Evolutionary conservation across 2,113 vertebrate genomes (phyloP).

Genomic region (Spermophilus dauricus): DNA sequence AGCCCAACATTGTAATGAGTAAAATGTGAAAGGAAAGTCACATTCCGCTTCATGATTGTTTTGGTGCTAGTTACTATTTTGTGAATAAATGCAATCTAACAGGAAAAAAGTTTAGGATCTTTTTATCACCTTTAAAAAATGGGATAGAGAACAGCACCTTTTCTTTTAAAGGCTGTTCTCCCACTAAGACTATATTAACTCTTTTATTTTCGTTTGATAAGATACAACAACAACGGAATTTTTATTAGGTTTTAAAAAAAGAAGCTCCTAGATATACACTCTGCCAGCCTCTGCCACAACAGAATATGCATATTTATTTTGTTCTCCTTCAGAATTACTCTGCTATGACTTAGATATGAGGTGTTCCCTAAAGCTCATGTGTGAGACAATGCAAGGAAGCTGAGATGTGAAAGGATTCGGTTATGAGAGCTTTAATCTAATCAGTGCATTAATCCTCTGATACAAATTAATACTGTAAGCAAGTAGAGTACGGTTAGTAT

Average conservation of each 20-base stretch:
- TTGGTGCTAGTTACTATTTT: neutral
- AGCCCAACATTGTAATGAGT: neutral
- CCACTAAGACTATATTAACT: neutral
- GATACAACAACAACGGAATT: neutral
- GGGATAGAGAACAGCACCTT: neutral
- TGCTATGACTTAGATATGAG: no score
- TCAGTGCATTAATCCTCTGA: no score
- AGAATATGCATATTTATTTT: constrained; percentile 16
- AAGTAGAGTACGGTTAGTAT: no score
- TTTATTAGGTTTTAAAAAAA: constrained; percentile 54
- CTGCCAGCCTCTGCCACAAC: neutral
- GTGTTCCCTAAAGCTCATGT: no score
- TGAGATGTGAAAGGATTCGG: no score
- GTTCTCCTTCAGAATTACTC: neutral
- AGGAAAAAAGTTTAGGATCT: neutral
- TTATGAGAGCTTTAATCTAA: no score
- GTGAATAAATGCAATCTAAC: constrained; percentile 11
- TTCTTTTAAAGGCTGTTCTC: neutral
- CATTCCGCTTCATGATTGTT: neutral
- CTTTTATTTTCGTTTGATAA: neutral
- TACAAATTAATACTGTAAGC: no score
- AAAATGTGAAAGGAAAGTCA: neutral
- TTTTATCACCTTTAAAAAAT: neutral
- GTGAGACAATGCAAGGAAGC: no score
- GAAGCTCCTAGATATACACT: neutral